Percentiles rank a stretch among this genome's conserved stretches.
phyloP scores from a whole-genome alignment of 1,140 invertebrate species.

The Zaprionus inermis region DNA sequence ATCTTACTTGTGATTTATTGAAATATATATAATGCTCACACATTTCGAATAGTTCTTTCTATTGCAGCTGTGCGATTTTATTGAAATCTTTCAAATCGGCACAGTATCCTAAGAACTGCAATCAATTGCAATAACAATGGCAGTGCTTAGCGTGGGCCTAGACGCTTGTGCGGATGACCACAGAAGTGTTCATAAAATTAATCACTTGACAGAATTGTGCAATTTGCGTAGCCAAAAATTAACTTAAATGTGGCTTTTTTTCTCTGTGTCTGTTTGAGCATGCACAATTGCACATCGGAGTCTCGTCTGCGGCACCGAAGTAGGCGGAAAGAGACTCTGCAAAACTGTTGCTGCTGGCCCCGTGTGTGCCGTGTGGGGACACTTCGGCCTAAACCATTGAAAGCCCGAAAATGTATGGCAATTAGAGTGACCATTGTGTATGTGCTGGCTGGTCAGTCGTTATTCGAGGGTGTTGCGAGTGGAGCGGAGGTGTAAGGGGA shows the following conservation, averaged over 20 bases:
- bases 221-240: constrained; percentile 76
- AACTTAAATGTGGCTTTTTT: constrained; percentile 64
- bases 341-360: not conserved
- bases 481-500: not conserved
- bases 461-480: not conserved
- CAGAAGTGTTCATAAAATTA: constrained; percentile 72
- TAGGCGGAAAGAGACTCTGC: not conserved
- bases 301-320: constrained; percentile 6
- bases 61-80: no score
- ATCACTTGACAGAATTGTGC: constrained; percentile 75
- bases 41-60: no score
- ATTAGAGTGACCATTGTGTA: constrained; percentile 75
- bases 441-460: constrained; percentile 27
- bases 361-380: constrained; percentile 27
- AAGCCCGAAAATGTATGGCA: constrained; percentile 81
- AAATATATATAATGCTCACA: no score
- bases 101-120: no score
- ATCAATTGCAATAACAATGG: constrained; percentile 32
- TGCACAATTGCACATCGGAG: constrained; percentile 56
- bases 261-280: constrained; percentile 26
- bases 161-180: constrained; percentile 38
- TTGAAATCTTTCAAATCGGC: no score
- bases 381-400: constrained; percentile 69
- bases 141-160: constrained; percentile 7
- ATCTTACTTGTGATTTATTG: no score